Evolutionary conservation across 1,140 invertebrate genomes (phyloP).

Genomic region (Phenacoccus solenopsis): DNA sequence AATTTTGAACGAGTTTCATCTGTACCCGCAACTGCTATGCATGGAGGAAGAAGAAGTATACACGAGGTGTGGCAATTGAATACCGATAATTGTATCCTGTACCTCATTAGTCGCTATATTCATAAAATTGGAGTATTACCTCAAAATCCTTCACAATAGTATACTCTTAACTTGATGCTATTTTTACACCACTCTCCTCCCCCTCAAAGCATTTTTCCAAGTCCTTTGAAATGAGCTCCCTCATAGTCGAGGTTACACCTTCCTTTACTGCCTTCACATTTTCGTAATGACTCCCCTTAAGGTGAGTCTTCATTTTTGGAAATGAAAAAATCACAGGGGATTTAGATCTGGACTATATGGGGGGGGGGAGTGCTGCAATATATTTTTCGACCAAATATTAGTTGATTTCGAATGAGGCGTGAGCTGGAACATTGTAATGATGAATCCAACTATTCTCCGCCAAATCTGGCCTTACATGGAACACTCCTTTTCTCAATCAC

Average conservation of each 20-base stretch:
- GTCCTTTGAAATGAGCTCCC: conserved; percentile 22
- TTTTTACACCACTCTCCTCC: background rate
- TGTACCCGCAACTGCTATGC: no score
- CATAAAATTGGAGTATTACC: no score
- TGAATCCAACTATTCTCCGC: conserved; percentile 25
- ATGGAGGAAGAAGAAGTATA: no score
- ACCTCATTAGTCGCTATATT: no score
- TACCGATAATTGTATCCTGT: no score
- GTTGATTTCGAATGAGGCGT: conserved; percentile 24
- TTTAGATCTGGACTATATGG: conserved; percentile 36
- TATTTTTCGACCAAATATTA: conserved; percentile 26
- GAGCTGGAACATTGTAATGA: conserved; percentile 29
- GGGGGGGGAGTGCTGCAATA: conserved; percentile 33
- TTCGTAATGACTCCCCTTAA: conserved; percentile 29
- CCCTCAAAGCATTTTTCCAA: background rate
- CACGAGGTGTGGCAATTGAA: no score
- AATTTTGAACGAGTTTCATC: no score
- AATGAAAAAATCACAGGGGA: conserved; percentile 33
- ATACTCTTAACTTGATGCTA: background rate
- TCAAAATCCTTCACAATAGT: no score
- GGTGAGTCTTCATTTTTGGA: conserved; percentile 31
- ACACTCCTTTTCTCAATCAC: background rate
- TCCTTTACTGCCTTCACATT: conserved; percentile 25
- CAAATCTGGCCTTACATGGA: conserved; percentile 4
- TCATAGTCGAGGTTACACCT: background rate